A percentile compares a stretch with the other conserved stretches of the same genome.
These are phyloP conservation scores for Sphenodon punctatus DNA, from an alignment of 2,797 vertebrate genomes.

Conservation along the genomic window DNA sequence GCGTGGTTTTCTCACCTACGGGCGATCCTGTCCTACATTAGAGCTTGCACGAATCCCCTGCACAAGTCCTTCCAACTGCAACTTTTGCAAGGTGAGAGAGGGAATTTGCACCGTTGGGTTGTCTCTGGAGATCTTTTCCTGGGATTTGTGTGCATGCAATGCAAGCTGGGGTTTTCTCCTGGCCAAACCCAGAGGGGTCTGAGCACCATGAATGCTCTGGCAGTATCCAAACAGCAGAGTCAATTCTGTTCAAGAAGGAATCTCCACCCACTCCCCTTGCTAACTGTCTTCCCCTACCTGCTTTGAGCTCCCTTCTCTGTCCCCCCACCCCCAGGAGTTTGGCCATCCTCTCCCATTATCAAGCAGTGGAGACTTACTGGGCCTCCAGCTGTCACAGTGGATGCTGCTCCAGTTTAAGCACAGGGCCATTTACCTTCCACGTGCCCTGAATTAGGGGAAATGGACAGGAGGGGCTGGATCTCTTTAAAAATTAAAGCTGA, in stretches of 20 bases:
- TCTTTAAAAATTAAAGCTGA: conserved; percentile 78
- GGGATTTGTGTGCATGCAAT: not conserved
- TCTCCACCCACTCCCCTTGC: accelerated
- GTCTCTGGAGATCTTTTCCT: not conserved
- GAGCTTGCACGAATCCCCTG: not conserved
- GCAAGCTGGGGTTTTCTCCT: not conserved
- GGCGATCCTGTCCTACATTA: not conserved
- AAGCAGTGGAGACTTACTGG: conserved; percentile 72
- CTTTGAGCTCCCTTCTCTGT: not conserved
- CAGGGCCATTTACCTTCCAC: conserved; percentile 40
- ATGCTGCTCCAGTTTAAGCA: conserved; percentile 32
- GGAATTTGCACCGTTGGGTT: not conserved
- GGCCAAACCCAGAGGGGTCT: accelerated
- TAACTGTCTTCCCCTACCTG: conserved; percentile 54
- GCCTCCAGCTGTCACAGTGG: conserved; percentile 79
- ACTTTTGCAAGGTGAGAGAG: not conserved
- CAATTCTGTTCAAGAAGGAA: accelerated
- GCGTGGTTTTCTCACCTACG: not conserved
- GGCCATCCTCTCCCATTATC: conserved; percentile 72
- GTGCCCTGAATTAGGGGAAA: conserved; percentile 57
- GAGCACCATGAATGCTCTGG: not conserved
- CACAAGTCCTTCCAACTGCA: not conserved
- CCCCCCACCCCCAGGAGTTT: conserved; percentile 69
- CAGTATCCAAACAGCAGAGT: accelerated
- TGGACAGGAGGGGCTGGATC: conserved; percentile 57